Percentiles rank a stretch among this genome's conserved stretches.
Evolutionary conservation across 2,888 invertebrate species (phyloP).

Genomic region (Oligia latruncula): DNA sequence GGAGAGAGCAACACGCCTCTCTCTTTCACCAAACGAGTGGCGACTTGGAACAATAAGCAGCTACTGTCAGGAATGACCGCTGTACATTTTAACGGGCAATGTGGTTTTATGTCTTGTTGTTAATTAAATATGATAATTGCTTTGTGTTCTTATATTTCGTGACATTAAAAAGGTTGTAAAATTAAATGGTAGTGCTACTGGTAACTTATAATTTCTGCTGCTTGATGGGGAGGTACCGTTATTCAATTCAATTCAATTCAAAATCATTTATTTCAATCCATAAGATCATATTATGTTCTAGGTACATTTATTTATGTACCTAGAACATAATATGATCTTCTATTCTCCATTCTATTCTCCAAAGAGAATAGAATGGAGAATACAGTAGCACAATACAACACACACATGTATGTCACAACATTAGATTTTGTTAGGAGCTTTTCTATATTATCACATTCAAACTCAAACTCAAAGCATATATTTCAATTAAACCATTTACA

Average conservation of each 20-base stretch:
- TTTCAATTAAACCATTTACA: too few relatives aligned
- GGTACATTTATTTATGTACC: too few relatives aligned
- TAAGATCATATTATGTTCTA: too few relatives aligned
- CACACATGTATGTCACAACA: too few relatives aligned
- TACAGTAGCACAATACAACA: too few relatives aligned
- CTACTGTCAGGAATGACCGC: conserved; percentile 40
- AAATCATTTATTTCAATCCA: too few relatives aligned
- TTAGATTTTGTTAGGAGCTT: too few relatives aligned
- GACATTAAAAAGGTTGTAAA: conserved; percentile 41
- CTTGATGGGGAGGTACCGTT: background rate
- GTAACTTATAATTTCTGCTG: background rate
- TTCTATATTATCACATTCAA: too few relatives aligned
- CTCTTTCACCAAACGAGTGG: conserved; percentile 14
- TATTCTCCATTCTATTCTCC: too few relatives aligned
- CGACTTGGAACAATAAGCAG: conserved; percentile 47
- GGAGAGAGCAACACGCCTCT: conserved; percentile 18
- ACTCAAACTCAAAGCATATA: too few relatives aligned
- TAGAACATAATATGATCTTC: too few relatives aligned
- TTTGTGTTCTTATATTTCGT: conserved; percentile 1
- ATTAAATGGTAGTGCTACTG: conserved; percentile 26
- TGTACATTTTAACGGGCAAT: conserved; percentile 28
- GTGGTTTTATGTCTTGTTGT: conserved; percentile 50
- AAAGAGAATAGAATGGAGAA: background rate
- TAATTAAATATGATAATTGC: conserved; percentile 58
- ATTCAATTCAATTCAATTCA: too few relatives aligned